These are phyloP conservation scores for Dendroctonus valens DNA, from an alignment of 1,140 invertebrate genomes.

Conservation along the genomic window DNA sequence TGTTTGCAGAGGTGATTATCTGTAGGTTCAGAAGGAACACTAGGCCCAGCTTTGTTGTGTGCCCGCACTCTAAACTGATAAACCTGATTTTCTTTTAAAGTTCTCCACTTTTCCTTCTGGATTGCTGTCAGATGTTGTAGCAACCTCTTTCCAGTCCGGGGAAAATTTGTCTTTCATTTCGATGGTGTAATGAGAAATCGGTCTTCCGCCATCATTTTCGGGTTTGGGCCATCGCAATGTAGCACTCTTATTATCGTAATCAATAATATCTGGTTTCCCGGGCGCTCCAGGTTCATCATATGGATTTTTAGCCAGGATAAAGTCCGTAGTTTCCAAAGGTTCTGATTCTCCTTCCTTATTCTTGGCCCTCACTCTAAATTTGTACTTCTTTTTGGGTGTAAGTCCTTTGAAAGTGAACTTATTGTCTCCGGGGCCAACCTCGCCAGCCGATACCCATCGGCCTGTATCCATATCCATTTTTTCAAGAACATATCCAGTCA, in stretches of 20 bases:
- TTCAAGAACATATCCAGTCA: slow-evolving; percentile 95
- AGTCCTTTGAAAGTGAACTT: slow-evolving; percentile 88
- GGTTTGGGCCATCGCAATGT: slow-evolving; percentile 89
- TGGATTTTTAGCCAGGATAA: slow-evolving; percentile 92
- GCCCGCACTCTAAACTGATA: slow-evolving; percentile 92
- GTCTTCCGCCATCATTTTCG: slow-evolving; percentile 86
- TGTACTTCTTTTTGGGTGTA: slow-evolving; percentile 96
- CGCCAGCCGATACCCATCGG: slow-evolving; percentile 87
- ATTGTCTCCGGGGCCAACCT: slow-evolving; percentile 78
- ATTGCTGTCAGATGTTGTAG: slow-evolving; percentile 74
- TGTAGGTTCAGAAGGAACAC: slow-evolving; percentile 87
- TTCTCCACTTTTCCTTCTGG: slow-evolving; percentile 81
- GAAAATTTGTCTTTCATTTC: slow-evolving; percentile 96
- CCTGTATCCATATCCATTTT: slow-evolving; percentile 95
- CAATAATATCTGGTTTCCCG: slow-evolving; percentile 86
- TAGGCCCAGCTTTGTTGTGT: slow-evolving; percentile 86
- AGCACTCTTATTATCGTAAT: slow-evolving; percentile 91
- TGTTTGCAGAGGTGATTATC: slow-evolving; percentile 92
- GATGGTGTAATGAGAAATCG: slow-evolving; percentile 91
- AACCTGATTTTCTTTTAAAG: slow-evolving; percentile 88
- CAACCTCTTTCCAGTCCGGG: slow-evolving; percentile 83
- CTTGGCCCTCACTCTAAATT: slow-evolving; percentile 96
- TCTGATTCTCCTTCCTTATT: slow-evolving; percentile 99
- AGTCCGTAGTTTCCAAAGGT: slow-evolving; percentile 85
- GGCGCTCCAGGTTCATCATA: slow-evolving; percentile 90